These are phyloP conservation scores for Carterocephalus palaemon DNA, from an alignment of 2,888 invertebrate genomes.

Conservation along the genomic window DNA sequence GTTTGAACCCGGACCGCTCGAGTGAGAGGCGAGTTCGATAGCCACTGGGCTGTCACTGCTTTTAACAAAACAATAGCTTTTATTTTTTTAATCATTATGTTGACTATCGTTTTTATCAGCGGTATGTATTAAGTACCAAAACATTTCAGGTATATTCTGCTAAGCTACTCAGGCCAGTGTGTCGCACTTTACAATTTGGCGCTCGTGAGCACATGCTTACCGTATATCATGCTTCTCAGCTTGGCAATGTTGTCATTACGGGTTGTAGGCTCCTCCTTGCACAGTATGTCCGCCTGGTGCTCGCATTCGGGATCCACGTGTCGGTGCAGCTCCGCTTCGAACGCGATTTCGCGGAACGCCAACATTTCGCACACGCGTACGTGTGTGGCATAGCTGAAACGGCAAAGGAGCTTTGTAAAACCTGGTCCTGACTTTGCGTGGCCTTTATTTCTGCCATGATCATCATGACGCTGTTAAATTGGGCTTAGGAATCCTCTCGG, in stretches of 20 bases:
- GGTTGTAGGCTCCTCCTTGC: slow-evolving; percentile 51
- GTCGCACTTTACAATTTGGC: neutral
- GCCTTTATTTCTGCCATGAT: no score
- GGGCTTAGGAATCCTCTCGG: no score
- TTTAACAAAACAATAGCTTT: no score
- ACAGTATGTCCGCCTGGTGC: slow-evolving; percentile 54
- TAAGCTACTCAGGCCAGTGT: neutral
- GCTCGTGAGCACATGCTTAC: slow-evolving; percentile 38
- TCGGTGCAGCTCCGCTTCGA: slow-evolving; percentile 61
- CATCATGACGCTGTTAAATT: no score
- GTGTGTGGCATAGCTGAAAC: no score
- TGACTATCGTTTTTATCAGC: neutral
- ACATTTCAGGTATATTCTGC: no score
- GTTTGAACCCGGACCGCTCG: no score
- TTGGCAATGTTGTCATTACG: slow-evolving; percentile 47
- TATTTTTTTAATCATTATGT: neutral
- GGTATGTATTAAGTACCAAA: no score
- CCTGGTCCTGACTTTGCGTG: no score
- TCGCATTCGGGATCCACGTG: slow-evolving; percentile 58
- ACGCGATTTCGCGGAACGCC: slow-evolving; percentile 64
- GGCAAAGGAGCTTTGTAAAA: no score
- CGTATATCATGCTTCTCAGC: slow-evolving; percentile 63
- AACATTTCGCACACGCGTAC: slow-evolving; percentile 32
- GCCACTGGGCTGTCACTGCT: no score
- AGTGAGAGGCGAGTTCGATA: no score